Evolutionary conservation across 2,797 vertebrate species (phyloP), one percentile per base, ranked within the genome.

Genomic region (Cottoperca gobio): DNA sequence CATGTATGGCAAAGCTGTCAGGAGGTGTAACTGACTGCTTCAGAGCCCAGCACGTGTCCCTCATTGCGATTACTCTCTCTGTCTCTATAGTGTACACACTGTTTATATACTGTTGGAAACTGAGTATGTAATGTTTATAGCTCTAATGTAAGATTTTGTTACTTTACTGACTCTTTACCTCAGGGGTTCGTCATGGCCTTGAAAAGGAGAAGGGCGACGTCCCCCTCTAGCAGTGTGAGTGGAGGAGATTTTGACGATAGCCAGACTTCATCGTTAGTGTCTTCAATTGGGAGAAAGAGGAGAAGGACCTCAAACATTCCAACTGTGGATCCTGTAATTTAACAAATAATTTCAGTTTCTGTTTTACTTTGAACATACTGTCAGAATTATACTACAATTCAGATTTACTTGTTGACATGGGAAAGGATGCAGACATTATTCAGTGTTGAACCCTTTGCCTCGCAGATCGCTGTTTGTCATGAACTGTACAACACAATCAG

Each of bases 401-500:
- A 69, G n/a, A 63, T 74, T 43, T 50, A 58, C 33, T 26, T 16
- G 39, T 23, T 45, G 50, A 52, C 45, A 19, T 13, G 2, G 4
- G 16, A 9, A 24, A 37, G 31, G 24, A 37, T 65, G 48, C 74
- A 43, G 60, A 23, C 68, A 11, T 57, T 52, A 67, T 76, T 81
- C 37, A 88, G 55, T 64, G 42, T 83, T 67, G 67, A 16, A 40
- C 78, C 19, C 49, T 65, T 54, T 82, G 17, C 63, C n/a, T 82
- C 86, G 52, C 84, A 99, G 98, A 99, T 99, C 83, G 98, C 97
- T 24, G 97, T 99, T 28, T 99, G 98, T 79, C 98, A 99, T 89
- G 98, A 99, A 80, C 95, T 99, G 50, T 99, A 99, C 88, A 99
- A 99, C 90, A 99, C 97, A 17, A 95, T 99, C 88, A 93, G 97